Evolutionary conservation across 2,113 vertebrate species (phyloP), one percentile per base, ranked within the genome.

Genomic region (Dicerorhinus sumatrensis): DNA sequence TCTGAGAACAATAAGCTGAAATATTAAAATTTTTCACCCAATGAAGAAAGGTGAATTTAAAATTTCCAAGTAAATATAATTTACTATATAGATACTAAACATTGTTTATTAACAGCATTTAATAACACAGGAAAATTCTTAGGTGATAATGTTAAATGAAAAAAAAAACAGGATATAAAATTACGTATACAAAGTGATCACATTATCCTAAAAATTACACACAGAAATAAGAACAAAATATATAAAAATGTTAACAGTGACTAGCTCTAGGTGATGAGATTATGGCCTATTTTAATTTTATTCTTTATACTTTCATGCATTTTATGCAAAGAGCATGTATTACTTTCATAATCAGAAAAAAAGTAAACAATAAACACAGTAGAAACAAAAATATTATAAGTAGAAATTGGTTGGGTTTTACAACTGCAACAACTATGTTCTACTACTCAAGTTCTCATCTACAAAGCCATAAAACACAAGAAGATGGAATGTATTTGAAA

Each of bases 121-220:
- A 83, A 70, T 42, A 91, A 91, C 48, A 60, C 13, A 42, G 14
- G 42, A 65, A 90, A 83, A 65, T 77, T 70, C n/a, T 85, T 92
- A 62, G 73, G 73, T 86, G 13, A 86, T 69, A 76, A 72, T 85
- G 23, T 85, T 89, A 85, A 67, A 65, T 54, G 58, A 65, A 79
- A 79, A 39, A 79, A 39, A 91, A 92, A 86, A 31, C 23, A 88
- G 33, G 42, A 75, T 63, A 62, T 56, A 85, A 80, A 79, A 81
- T 69, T 46, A 80, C 23, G 60, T 33, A 69, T 48, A 89, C 54
- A 80, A 67, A 82, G 27, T 95, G 27, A 89, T 54, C 18, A 51
- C 33, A 72, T 58, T 63, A 91, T 80, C 56, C 84, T 95, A 83
- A 91, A 88, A 69, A 72, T 91, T 70, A 87, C 12, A 91, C 18